Evolutionary conservation across 2,888 invertebrate species (phyloP).

Genomic region (Eurytoma adleriae): DNA sequence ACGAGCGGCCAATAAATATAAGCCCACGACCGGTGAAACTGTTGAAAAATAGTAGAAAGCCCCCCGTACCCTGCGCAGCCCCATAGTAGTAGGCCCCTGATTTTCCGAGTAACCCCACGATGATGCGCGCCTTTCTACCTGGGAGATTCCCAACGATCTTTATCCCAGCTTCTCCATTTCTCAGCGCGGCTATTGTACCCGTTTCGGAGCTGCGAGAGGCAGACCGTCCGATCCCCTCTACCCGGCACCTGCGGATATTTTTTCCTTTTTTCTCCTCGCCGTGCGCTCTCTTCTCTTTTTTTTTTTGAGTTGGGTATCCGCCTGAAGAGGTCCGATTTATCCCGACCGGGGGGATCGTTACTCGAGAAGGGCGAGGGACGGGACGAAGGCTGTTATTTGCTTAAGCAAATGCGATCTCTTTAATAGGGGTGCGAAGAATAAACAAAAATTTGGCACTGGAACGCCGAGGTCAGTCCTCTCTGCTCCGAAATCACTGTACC

Average conservation of each 20-base stretch:
- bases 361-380: not conserved
- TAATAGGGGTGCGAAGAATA: too few relatives aligned
- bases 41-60: too few relatives aligned
- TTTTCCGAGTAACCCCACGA: not conserved
- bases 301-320: not conserved
- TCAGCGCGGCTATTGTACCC: not conserved
- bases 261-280: not conserved
- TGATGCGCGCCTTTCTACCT: conserved; percentile 32
- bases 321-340: not conserved
- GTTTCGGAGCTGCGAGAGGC: not conserved
- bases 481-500: too few relatives aligned
- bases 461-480: too few relatives aligned
- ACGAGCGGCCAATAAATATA: too few relatives aligned
- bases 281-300: not conserved
- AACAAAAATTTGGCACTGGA: too few relatives aligned
- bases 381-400: not conserved
- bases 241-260: conserved; percentile 25
- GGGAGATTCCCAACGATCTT: conserved; percentile 37
- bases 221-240: not conserved
- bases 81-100: too few relatives aligned
- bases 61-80: too few relatives aligned
- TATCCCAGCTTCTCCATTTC: conserved; percentile 29
- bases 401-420: not conserved
- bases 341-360: not conserved
- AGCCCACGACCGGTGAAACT: too few relatives aligned